Evolutionary conservation across 2,888 invertebrate species (phyloP), one percentile per base, ranked within the genome.

Genomic region (Melangyna quadrimaculata): DNA sequence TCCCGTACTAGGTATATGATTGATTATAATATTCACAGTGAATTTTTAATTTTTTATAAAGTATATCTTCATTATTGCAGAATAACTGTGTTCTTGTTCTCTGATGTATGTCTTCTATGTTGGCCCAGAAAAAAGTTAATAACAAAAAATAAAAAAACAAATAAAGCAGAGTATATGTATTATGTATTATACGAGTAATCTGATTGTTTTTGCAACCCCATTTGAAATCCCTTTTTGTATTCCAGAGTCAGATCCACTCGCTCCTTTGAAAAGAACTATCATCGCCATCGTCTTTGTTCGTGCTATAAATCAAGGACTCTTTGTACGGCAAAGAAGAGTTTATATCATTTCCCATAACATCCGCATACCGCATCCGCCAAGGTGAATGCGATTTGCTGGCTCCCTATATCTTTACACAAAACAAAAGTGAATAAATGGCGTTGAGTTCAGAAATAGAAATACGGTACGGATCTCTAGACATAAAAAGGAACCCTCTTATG

Each of bases 271-370:
- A 32, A 32, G 24, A 57, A 63, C 43, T 7, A 53, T n/a, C 53
- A 53, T 14, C 53, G n/a, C 8, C 10, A 22, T 5, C 10, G 9
- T 22, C 51, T 14, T 29, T n/a, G 27, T 53, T 53, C 12, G 9
- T 27, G 43, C 63, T 43, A 63, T 63, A 63, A 63, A 63, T 63
- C 63, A 63, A 29, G 63, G 27, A 43, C 12, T 43, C 27, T 63
- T 45, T 63, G 43, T 63, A 40, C 24, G 27, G 61, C 40, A 43
- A 43, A 61, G 17, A 0, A 45, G 43, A 27, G 43, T 63, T 63
- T 63, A 63, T 63, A 63, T 63, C 43, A 45, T 63, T n/a, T 63
- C 27, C n/a, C 63, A n/a, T n/a, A 43, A 37, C 63, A 63, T 63
- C 63, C 43, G 24, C 59, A 61, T 40, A 27, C 43, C 63, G 17